Base-by-base conservation (phyloP, 2,888 invertebrate genomes). In the Orchestes rusci region DNA sequence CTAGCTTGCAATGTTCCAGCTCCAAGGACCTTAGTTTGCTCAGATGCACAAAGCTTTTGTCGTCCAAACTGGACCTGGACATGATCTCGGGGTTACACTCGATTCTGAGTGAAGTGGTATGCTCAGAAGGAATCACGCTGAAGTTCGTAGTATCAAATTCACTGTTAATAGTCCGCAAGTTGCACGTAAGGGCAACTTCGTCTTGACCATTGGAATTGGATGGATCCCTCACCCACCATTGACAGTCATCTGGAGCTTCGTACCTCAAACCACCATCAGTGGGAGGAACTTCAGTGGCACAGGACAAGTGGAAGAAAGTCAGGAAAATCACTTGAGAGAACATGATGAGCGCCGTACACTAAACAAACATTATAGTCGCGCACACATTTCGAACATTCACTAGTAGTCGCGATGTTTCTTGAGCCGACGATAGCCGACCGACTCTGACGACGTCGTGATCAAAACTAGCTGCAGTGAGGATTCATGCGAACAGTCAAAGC, bases 131-230 rank as follows among this genome's bases (percentile, higher is more conserved):
- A 50, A 89, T 87, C 40, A 86, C 84, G 70, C 85, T 86, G 64
- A 89, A 88, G 70, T 90, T 90, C 23, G 88, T 91, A 53, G 84
- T 85, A 68, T 84, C 89, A 65, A 83, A 86, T 66, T 86, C 89
- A 72, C 87, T 87, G 70, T 89, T 87, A 62, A 89, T 85, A 38
- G 88, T 83, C 57, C 89, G 74, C 60, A 89, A 74, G 69, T 84
- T 79, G 70, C 89, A 85, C 50, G 80, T 81, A 52, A 87, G 75
- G 13, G 83, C 79, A 51, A 87, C 84, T 70, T 88, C 84, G 57
- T 82, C 79, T 47, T 65, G 66, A 10, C 67, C 68, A 53, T 61
- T 66, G 54, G 73, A 74, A 53, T 73, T 73, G 57, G 70, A 73
- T 52, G 74, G 76, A 61, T 74, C 80, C 54, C 76, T 70, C 29